Base-by-base conservation (phyloP, 2,113 vertebrate species). In the Nymphicus hollandicus region DNA sequence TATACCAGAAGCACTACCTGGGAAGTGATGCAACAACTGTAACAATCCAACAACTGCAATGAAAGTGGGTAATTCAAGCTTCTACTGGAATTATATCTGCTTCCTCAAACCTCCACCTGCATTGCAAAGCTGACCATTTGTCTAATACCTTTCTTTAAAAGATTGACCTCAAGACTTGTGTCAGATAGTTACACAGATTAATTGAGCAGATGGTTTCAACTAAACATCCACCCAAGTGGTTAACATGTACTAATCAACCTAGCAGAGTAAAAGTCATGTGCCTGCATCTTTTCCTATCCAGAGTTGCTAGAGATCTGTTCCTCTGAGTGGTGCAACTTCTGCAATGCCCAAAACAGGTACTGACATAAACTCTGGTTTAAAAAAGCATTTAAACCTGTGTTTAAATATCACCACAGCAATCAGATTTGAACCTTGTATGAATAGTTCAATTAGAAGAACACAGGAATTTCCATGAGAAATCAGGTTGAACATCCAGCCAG, bases 161-260 rank as follows among this genome's bases (percentile, higher is more conserved):
- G 85, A 61, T 49, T 69, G 85, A 65, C 88, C 66, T 89, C 85
- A 65, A 66, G 79, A 93, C 46, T 11, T 95, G 63, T 89, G 85
- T 93, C 85, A 74, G 63, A 91, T 80, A 89, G 78, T 89, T 85
- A 82, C 24, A 79, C 17, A 69, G 81, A 94, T 91, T 93, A 94
- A 56, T 78, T 56, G 63, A 93, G 78, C 88, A 94, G 92, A 88
- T 93, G 78, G 88, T 74, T 94, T 89, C 60, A 88, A 85, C 93
- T 91, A 94, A 96, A 96, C 79, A 95, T 93, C 66, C 47, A 69
- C 39, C 56, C 73, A 85, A 95, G 89, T 60, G 73, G 74, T 88
- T 94, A 89, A 71, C 55, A 52, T 53, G 56, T 91, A 73, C 49
- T 82, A 91, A 93, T 94, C 70, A 93, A 10, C 37, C 44, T 58